A percentile compares a stretch with the other conserved stretches of the same genome.
These are phyloP conservation scores for Leptopilina syphax DNA, from an alignment of 2,888 invertebrate genomes.

Conservation along the genomic window DNA sequence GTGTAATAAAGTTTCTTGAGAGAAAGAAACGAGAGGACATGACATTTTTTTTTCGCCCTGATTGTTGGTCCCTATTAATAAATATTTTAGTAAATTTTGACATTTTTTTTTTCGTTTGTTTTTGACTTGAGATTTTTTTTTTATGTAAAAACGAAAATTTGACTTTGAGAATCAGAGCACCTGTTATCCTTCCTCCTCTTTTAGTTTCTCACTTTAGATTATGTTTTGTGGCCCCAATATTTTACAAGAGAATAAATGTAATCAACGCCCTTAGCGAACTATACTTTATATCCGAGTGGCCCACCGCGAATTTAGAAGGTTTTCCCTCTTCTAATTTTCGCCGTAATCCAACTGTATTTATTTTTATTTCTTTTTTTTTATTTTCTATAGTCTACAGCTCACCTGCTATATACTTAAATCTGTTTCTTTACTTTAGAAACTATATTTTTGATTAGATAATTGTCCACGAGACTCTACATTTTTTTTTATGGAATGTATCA, in stretches of 20 bases:
- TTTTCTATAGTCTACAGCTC: constrained; percentile 32
- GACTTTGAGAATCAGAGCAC: constrained; percentile 67
- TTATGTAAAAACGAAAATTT: constrained; percentile 51
- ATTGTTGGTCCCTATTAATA: constrained; percentile 69
- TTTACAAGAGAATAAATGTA: constrained; percentile 60
- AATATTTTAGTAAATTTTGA: constrained; percentile 52
- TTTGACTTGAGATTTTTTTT: constrained; percentile 39
- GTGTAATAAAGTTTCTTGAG: too few species aligned
- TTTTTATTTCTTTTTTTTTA: too few species aligned
- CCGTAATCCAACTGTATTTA: constrained; percentile 38
- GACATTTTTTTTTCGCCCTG: constrained; percentile 37
- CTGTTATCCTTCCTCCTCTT: constrained; percentile 59
- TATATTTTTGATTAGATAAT: constrained; percentile 66
- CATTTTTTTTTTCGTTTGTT: constrained; percentile 51
- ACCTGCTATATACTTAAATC: constrained; percentile 20
- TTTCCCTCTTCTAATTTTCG: constrained; percentile 42
- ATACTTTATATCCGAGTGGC: constrained; percentile 45
- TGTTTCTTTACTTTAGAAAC: constrained; percentile 57
- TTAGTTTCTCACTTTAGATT: constrained; percentile 64
- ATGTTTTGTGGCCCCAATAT: constrained; percentile 74
- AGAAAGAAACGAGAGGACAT: constrained; percentile 62
- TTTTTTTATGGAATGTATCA: constrained; percentile 74
- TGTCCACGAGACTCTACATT: constrained; percentile 55
- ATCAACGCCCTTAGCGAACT: constrained; percentile 37
- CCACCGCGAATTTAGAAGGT: constrained; percentile 47